Base-by-base conservation (phyloP, 2,888 invertebrate species). In the Xestia c-nigrum region DNA sequence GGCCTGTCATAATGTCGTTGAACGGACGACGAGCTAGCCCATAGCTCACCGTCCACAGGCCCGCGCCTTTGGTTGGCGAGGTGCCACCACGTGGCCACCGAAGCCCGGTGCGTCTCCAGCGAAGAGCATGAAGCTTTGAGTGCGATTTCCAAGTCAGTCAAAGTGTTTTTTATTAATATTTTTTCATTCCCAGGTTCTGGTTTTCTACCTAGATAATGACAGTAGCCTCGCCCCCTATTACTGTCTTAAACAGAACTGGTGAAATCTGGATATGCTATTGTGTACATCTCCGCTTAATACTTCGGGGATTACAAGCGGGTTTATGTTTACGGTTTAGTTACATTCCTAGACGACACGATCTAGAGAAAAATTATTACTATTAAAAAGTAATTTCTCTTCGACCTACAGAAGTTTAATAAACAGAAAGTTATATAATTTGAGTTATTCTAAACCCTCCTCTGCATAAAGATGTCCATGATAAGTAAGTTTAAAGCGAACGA, bases 391-490 rank as follows among this genome's bases (percentile, higher is more conserved):
- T 69, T 57, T 63, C 40, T 38, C 21, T 31, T 46, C 61, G 63
- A 59, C 24, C 64, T 59, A 67, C 68, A 74, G 77, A 82, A 70
- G 63, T 70, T 75, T 72, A 65, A 12, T 24, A 78, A 31, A 73
- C 61, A 71, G 10, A 67, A 73, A 77, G 65, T 80, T 72, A 68
- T 73, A 72, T 59, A 66, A 80, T 80, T 78, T 76, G 10, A 67
- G 67, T 70, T 47, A 74, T 61, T 72, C 65, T 70, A 69, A 67
- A 69, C 64, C 73, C 72, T 80, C 38, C 3, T 87, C 80, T 83
- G 69, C 75, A 80, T 87, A 86, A 83, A 87, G 72, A 87, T 80
- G 50, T 67, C 69, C 57, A 71, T 55, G 76, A 78, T 76, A 74
- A 81, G 66, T 70, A 61, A 61, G 55, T 70, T 76, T 57, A 80